phyloP scores from a whole-genome alignment of 2,888 invertebrate genomes.

The Tenthredo scrophulariae region DNA sequence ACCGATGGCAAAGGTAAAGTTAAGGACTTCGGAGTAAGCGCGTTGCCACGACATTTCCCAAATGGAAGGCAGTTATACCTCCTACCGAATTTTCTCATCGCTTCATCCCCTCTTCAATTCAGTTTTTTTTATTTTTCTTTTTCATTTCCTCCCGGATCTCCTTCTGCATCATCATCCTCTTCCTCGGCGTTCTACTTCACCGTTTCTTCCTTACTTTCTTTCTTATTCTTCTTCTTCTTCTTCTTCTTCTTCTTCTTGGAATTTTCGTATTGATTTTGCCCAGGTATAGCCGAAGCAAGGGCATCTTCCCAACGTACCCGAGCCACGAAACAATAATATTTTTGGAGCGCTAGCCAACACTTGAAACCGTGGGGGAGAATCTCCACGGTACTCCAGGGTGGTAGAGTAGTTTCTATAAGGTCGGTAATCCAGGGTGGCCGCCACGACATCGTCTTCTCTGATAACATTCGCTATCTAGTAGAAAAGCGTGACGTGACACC shows the following conservation, averaged over 20 bases:
- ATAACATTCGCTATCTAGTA: neutral
- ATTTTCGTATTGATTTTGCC: slow-evolving; percentile 23
- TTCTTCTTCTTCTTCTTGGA: slow-evolving; percentile 20
- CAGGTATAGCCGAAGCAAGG: neutral
- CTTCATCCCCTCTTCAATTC: neutral
- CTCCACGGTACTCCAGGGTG: neutral
- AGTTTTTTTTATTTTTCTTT: neutral
- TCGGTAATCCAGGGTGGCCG: slow-evolving; percentile 17
- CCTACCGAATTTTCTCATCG: slow-evolving; percentile 23
- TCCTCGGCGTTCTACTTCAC: neutral
- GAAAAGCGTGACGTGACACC: slow-evolving; percentile 15
- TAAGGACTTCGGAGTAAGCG: slow-evolving; percentile 24
- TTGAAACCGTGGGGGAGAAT: slow-evolving; percentile 20
- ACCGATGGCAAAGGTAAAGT: slow-evolving; percentile 28
- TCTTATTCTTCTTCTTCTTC: neutral
- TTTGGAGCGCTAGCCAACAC: slow-evolving; percentile 46
- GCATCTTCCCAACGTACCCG: neutral
- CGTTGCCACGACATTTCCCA: slow-evolving; percentile 36
- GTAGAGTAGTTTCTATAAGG: slow-evolving; percentile 23
- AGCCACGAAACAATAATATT: slow-evolving; percentile 43
- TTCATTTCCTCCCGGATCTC: neutral
- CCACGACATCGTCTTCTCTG: neutral
- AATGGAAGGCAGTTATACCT: slow-evolving; percentile 27
- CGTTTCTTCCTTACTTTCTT: neutral
- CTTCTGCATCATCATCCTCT: slow-evolving; percentile 20